Percentiles rank a stretch among this genome's conserved stretches.
These are phyloP conservation scores for Mycetomoellerius zeteki DNA, from an alignment of 1,140 invertebrate genomes.

Conservation along the genomic window DNA sequence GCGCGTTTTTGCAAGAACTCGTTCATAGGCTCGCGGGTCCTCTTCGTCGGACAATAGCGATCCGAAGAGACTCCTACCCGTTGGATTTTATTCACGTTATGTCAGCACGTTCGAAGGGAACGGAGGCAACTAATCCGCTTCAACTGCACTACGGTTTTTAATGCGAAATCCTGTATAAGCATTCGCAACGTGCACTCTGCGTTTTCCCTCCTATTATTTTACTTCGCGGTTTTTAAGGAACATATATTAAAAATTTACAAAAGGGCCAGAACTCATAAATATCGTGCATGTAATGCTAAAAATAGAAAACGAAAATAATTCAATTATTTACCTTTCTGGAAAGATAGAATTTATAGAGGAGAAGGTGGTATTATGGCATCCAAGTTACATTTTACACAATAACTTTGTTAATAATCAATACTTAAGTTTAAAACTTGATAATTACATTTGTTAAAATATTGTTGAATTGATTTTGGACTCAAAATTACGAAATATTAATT, in stretches of 20 bases:
- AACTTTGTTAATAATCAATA: too few species aligned
- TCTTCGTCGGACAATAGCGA: conserved; percentile 34
- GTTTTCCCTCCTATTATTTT: not conserved
- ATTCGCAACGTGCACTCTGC: not conserved
- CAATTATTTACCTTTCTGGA: not conserved
- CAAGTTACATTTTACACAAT: too few species aligned
- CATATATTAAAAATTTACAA: not conserved
- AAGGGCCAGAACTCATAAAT: not conserved
- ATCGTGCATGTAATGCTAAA: not conserved
- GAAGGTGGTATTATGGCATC: too few species aligned
- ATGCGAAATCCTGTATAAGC: not conserved
- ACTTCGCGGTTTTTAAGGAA: not conserved
- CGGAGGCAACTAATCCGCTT: not conserved
- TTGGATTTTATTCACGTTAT: conserved; percentile 44
- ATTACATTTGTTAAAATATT: too few species aligned
- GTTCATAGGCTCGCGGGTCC: conserved; percentile 39
- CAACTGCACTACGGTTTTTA: not conserved
- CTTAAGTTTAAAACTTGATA: too few species aligned
- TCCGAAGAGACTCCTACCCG: conserved; percentile 22
- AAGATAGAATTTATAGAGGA: not conserved
- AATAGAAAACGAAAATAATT: not conserved
- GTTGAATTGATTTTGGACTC: too few species aligned
- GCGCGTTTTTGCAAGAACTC: conserved; percentile 37
- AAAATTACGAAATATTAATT: too few species aligned
- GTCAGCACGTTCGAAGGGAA: conserved; percentile 33